Conservation (phyloP, 2,113 vertebrate species). For the Microcebus ravelobensis region DNA sequence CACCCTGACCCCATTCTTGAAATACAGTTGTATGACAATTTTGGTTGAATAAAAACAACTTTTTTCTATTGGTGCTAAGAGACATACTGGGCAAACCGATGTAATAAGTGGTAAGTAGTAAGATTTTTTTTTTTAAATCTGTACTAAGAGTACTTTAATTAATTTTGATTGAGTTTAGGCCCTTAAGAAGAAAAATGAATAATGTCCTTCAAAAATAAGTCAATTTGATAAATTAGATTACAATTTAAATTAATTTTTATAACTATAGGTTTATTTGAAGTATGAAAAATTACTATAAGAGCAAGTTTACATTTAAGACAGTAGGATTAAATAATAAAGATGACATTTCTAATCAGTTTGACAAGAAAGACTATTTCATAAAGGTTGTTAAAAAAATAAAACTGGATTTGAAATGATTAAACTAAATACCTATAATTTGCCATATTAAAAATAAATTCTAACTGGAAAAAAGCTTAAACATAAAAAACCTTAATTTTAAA, state of each 20-base stretch:
- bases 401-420: background rate
- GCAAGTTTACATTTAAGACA: background rate
- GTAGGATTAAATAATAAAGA: background rate
- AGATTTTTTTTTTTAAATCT: background rate
- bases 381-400: constrained; percentile 1
- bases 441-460: constrained; percentile 34
- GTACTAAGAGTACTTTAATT: constrained; percentile 19
- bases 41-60: constrained; percentile 33
- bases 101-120: background rate
- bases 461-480: background rate
- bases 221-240: background rate
- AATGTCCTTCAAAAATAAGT: constrained; percentile 14
- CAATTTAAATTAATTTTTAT: background rate
- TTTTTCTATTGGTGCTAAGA: background rate
- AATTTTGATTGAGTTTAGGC: constrained; percentile 18
- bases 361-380: background rate
- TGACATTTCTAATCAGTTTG: background rate
- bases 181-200: constrained; percentile 19
- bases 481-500: constrained; percentile 33
- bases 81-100: background rate
- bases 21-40: constrained; percentile 29
- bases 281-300: background rate
- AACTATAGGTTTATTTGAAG: background rate
- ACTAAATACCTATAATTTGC: background rate
- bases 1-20: background rate